Conservation (phyloP, 2,888 invertebrate genomes). For the Chymomyza caudatula region DNA sequence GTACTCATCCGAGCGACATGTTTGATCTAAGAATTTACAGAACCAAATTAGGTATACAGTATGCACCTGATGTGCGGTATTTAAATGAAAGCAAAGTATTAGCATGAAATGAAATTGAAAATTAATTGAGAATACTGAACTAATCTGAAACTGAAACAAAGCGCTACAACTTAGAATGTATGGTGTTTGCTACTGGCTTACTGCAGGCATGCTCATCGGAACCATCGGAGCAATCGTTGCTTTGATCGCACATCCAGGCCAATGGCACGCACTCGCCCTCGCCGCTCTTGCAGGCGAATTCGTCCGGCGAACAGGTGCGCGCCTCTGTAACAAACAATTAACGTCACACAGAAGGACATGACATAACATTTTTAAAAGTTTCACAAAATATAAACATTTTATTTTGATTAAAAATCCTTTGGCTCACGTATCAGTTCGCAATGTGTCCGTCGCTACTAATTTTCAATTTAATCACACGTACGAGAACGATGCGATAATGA, state of each 20-base stretch:
- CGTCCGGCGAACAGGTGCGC: conserved; percentile 90
- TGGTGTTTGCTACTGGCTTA: conserved; percentile 80
- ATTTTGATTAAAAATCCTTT: background rate
- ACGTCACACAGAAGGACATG: background rate
- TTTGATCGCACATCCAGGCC: conserved; percentile 96
- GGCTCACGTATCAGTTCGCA: background rate
- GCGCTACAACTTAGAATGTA: background rate
- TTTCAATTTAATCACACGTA: conserved; percentile 29
- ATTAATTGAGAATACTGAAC: background rate
- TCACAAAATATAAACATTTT: background rate
- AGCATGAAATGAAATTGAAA: background rate
- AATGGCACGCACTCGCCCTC: conserved; percentile 93
- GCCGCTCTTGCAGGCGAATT: conserved; percentile 91
- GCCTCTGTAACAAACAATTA: conserved; percentile 83
- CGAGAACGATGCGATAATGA: conserved; percentile 19
- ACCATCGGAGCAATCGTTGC: conserved; percentile 91
- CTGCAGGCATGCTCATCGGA: conserved; percentile 96
- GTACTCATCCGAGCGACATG: conserved; percentile 95
- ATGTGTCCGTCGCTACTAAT: conserved; percentile 1
- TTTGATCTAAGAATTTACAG: conserved; percentile 83
- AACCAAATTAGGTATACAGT: background rate
- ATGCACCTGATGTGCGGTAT: background rate
- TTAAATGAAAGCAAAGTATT: conserved; percentile 9
- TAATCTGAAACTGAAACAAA: conserved; percentile 11
- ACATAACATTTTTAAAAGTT: background rate